Evolutionary conservation across 2,797 vertebrate species (phyloP).

Genomic region (Loriculus beryllinus): DNA sequence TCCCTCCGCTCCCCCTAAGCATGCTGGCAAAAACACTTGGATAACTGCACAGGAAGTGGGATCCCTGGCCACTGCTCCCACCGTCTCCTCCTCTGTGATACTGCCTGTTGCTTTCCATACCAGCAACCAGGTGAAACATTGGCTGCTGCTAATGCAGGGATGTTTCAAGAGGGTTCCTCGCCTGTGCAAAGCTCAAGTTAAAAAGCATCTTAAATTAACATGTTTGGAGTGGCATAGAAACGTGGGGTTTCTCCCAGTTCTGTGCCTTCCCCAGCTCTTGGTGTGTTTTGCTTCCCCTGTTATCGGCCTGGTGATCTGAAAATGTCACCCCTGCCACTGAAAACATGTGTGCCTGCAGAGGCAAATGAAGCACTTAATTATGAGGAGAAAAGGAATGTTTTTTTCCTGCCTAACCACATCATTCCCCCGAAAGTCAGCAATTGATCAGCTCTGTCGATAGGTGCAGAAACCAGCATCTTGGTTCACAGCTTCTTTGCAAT

Average conservation of each 20-base stretch:
- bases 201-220: not conserved
- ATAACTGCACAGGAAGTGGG: not conserved
- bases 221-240: not conserved
- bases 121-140: not conserved
- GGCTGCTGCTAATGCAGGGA: not conserved
- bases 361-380: constrained; percentile 29
- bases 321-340: not conserved
- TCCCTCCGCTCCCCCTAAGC: not conserved
- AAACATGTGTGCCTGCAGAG: not conserved
- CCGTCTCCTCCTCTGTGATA: not conserved
- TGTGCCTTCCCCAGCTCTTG: not conserved
- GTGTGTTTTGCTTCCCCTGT: not conserved
- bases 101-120: not conserved
- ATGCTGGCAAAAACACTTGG: fast-evolving
- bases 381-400: not conserved
- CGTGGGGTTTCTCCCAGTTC: fast-evolving
- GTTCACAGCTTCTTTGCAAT: constrained; percentile 32
- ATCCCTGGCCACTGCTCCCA: not conserved
- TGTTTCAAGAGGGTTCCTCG: not conserved
- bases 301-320: not conserved
- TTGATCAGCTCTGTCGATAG: constrained; percentile 31
- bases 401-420: not conserved
- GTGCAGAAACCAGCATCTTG: not conserved
- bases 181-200: fast-evolving
- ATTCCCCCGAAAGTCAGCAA: not conserved